phyloP scores from a whole-genome alignment of 2,888 invertebrate species.

The Adelognathus sp. region DNA sequence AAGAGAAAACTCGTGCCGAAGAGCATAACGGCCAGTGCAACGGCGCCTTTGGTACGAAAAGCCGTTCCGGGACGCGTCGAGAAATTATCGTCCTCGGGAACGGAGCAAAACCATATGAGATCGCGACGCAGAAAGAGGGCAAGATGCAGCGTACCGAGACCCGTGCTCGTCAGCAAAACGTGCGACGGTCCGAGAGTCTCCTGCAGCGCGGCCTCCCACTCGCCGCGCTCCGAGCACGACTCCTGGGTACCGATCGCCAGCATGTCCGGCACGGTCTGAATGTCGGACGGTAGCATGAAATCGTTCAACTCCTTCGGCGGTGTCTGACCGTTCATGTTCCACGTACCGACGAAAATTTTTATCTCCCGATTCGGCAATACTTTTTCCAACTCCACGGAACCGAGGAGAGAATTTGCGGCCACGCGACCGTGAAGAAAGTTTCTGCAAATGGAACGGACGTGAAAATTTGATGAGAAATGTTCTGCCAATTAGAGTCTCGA shows the following conservation, averaged over 20 bases:
- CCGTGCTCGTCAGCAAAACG: conserved; percentile 86
- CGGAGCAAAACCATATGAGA: conserved; percentile 97
- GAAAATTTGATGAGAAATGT: no score
- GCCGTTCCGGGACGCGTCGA: conserved; percentile 95
- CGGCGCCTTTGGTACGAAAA: conserved; percentile 96
- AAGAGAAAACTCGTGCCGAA: conserved; percentile 98
- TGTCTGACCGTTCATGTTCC: conserved; percentile 98
- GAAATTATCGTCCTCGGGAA: conserved; percentile 93
- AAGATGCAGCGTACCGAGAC: conserved; percentile 90
- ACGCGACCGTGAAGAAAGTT: conserved; percentile 91
- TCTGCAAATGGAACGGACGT: conserved; percentile 81
- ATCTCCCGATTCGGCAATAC: conserved; percentile 93
- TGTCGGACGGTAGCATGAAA: conserved; percentile 92
- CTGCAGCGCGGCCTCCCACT: conserved; percentile 95
- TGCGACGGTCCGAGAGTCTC: conserved; percentile 97
- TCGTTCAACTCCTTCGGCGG: conserved; percentile 93
- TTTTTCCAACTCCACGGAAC: conserved; percentile 92
- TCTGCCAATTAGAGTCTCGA: not conserved
- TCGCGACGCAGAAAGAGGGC: conserved; percentile 94
- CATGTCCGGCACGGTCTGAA: conserved; percentile 94
- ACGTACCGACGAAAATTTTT: conserved; percentile 94
- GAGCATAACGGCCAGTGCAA: conserved; percentile 94
- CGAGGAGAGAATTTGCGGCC: conserved; percentile 91
- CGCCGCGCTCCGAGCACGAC: conserved; percentile 92
- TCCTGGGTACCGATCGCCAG: conserved; percentile 97